Percentiles rank a stretch among this genome's conserved stretches.
Evolutionary conservation across 2,797 vertebrate genomes (phyloP).

Genomic region (Anas bahamensis): DNA sequence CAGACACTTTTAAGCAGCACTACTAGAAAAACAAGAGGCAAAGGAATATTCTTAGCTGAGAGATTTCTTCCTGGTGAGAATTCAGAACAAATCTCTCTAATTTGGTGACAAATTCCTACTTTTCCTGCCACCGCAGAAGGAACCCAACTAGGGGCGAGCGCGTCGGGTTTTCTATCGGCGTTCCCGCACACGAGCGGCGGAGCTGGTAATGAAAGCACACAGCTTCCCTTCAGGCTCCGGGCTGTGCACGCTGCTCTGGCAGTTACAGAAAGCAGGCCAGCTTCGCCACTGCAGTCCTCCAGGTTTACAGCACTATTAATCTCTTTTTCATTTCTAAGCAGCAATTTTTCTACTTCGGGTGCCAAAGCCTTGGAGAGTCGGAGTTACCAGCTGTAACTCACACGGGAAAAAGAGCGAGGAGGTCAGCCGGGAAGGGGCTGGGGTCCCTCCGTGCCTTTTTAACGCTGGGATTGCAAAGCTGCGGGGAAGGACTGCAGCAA

Average conservation of each 20-base stretch:
- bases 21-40: background rate
- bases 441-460: background rate
- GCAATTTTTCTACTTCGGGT: background rate
- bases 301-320: background rate
- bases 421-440: background rate
- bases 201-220: background rate
- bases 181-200: background rate
- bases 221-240: background rate
- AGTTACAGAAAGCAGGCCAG: conserved; percentile 25
- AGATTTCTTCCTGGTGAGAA: background rate
- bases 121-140: background rate
- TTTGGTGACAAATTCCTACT: background rate
- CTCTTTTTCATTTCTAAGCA: conserved; percentile 23
- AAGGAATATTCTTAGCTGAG: background rate
- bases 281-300: background rate
- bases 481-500: background rate
- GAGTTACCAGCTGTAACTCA: background rate
- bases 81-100: background rate
- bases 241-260: background rate
- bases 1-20: background rate
- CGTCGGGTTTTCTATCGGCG: background rate
- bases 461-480: background rate
- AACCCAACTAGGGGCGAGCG: background rate
- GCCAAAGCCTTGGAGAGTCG: background rate
- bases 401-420: background rate